Evolutionary conservation across 1,140 invertebrate genomes (phyloP), one percentile per base, ranked within the genome.

Genomic region (Drosophila orosa): DNA sequence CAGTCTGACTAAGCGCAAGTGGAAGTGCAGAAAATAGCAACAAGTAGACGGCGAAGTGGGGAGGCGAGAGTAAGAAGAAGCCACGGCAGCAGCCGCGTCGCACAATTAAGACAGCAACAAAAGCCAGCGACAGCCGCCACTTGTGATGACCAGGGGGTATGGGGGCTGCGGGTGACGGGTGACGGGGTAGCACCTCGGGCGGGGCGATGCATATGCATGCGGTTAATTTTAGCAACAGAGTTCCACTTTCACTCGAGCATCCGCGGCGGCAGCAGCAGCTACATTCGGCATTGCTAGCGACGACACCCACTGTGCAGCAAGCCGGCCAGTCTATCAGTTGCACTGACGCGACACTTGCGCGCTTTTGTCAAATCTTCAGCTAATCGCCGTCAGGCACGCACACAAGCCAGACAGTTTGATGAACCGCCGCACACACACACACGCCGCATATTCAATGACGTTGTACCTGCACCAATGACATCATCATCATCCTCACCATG

Each of bases 181-280:
- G 40, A 3, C 12, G 5, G 31, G 19, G 19, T 24, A 35, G 19
- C 50, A 35, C 50, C 50, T 63, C 39, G 27, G 71, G 33, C 22
- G 71, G 39, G 27, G 77, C 75, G 58, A 69, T 89, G 79, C 72
- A 86, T 86, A 63, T 74, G 59, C 50, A 48, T 55, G 59, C 25
- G 78, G 83, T 83, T 87, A 87, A 87, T 77, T 87, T 87, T 87
- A 87, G 83, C 80, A 80, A 47, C 80, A 69, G 84, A 87, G 83
- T 87, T 84, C 83, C 83, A 87, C 83, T 87, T 87, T 87, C 83
- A 87, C 83, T 87, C 60, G 40, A 24, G 15, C 50, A 68, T 40
- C 39, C 19, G 39, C 35, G n/a, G 24, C 59, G 9, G 5, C n/a
- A 19, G 13, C 6, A 31, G 33, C 31, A 22, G 50, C 33, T 35